These are phyloP conservation scores for Heterohyrax brucei DNA, from an alignment of 2,797 vertebrate species.

Conservation along the genomic window DNA sequence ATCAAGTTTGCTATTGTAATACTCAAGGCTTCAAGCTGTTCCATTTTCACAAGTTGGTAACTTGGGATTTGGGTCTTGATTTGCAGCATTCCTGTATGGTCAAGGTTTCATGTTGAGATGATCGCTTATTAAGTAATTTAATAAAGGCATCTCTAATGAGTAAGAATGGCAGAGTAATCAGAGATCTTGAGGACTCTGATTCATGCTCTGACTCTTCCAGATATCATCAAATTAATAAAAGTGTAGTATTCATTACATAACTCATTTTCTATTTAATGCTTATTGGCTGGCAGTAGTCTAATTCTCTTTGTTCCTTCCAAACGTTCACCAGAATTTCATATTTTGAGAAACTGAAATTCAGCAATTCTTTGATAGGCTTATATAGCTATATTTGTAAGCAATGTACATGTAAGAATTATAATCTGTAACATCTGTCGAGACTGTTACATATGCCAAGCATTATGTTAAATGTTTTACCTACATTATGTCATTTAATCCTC, in stretches of 20 bases:
- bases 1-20: constrained; percentile 89
- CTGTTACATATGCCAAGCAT: not conserved
- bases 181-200: constrained; percentile 63
- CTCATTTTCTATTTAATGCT: constrained; percentile 42
- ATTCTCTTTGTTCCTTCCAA: constrained; percentile 20
- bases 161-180: constrained; percentile 57
- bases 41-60: constrained; percentile 85
- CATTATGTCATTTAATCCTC: not conserved
- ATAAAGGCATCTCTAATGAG: constrained; percentile 62
- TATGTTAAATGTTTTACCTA: not conserved
- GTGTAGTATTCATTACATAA: not conserved
- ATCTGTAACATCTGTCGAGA: not conserved
- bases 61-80: constrained; percentile 83
- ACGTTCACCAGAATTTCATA: constrained; percentile 46
- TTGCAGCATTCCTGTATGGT: constrained; percentile 83
- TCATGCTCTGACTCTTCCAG: constrained; percentile 35
- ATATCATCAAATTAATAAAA: not conserved
- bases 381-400: not conserved
- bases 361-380: not conserved
- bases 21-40: constrained; percentile 89
- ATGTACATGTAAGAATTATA: not conserved
- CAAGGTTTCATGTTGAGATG: constrained; percentile 79
- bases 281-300: not conserved
- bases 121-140: constrained; percentile 75
- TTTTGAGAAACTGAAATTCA: constrained; percentile 35